phyloP scores from a whole-genome alignment of 2,113 vertebrate genomes.

The Petroica traversi region DNA sequence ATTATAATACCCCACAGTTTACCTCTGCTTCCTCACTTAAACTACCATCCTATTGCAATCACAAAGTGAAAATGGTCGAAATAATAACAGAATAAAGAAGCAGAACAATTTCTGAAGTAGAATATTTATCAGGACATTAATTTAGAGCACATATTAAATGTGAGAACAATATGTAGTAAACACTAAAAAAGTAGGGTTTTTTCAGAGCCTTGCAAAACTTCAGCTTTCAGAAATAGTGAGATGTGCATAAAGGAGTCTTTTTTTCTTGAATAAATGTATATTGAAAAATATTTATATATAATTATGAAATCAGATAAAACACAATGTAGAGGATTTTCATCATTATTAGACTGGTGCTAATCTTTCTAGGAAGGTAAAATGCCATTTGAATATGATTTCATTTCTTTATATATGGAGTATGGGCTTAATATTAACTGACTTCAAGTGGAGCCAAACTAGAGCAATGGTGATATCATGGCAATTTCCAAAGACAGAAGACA shows the following conservation, averaged over 20 bases:
- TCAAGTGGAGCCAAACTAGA: not conserved
- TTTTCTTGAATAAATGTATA: not conserved
- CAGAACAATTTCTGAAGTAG: not conserved
- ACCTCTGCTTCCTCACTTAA: not conserved
- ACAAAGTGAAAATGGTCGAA: not conserved
- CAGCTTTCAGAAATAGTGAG: not conserved
- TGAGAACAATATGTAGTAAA: not conserved
- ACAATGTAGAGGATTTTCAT: not conserved
- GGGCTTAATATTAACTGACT: not conserved
- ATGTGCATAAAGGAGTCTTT: not conserved
- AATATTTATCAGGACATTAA: not conserved
- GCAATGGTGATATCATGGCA: rapidly evolving
- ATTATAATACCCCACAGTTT: not conserved
- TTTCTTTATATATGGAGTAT: not conserved
- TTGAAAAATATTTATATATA: not conserved
- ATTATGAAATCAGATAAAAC: not conserved
- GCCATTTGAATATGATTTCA: not conserved
- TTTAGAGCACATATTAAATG: not conserved
- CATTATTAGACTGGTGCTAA: not conserved
- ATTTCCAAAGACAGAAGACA: not conserved
- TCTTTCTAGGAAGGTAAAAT: not conserved
- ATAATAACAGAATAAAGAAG: not conserved
- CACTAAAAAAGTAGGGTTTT: not conserved
- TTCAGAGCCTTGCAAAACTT: not conserved
- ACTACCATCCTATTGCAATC: not conserved